A percentile compares a stretch with the other conserved stretches of the same genome.
phyloP scores from a whole-genome alignment of 2,888 invertebrate genomes.

The Ceraclea dissimilis region DNA sequence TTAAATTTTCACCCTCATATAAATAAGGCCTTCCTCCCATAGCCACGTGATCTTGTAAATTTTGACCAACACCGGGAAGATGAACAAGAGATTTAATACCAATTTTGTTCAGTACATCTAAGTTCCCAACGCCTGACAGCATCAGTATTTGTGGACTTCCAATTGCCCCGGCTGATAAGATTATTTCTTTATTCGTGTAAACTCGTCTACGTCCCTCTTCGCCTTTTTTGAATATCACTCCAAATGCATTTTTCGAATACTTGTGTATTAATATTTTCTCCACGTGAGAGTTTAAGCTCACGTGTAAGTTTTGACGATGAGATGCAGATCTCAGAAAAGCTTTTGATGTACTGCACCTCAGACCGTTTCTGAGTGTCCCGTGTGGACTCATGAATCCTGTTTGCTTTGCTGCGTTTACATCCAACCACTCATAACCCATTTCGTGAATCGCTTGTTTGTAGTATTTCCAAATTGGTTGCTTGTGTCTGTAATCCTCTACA shows the following conservation, averaged over 20 bases:
- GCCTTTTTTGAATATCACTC: slow-evolving; percentile 58
- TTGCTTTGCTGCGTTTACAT: slow-evolving; percentile 73
- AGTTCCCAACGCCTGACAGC: slow-evolving; percentile 76
- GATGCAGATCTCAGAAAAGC: slow-evolving; percentile 65
- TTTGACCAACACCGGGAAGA: slow-evolving; percentile 67
- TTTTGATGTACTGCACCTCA: slow-evolving; percentile 78
- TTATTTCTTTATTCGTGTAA: slow-evolving; percentile 65
- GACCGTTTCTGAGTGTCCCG: slow-evolving; percentile 68
- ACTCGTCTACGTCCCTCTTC: slow-evolving; percentile 42
- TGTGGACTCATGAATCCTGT: slow-evolving; percentile 72
- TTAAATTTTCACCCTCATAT: slow-evolving; percentile 53
- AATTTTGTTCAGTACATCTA: slow-evolving; percentile 51
- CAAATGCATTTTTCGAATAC: slow-evolving; percentile 53
- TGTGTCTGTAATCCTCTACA: slow-evolving; percentile 63
- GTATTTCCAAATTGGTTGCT: slow-evolving; percentile 60
- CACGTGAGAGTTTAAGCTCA: slow-evolving; percentile 61
- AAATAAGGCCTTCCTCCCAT: slow-evolving; percentile 70
- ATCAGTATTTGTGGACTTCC: slow-evolving; percentile 80
- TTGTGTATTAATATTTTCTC: slow-evolving; percentile 58
- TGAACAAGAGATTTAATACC: slow-evolving; percentile 54
- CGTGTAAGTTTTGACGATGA: slow-evolving; percentile 64
- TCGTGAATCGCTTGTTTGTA: slow-evolving; percentile 64
- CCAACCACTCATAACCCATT: slow-evolving; percentile 60
- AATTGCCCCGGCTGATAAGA: slow-evolving; percentile 78
- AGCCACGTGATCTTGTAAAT: slow-evolving; percentile 78